These are phyloP conservation scores for Polypedilum vanderplanki DNA, from an alignment of 1,140 invertebrate genomes.

Conservation along the genomic window DNA sequence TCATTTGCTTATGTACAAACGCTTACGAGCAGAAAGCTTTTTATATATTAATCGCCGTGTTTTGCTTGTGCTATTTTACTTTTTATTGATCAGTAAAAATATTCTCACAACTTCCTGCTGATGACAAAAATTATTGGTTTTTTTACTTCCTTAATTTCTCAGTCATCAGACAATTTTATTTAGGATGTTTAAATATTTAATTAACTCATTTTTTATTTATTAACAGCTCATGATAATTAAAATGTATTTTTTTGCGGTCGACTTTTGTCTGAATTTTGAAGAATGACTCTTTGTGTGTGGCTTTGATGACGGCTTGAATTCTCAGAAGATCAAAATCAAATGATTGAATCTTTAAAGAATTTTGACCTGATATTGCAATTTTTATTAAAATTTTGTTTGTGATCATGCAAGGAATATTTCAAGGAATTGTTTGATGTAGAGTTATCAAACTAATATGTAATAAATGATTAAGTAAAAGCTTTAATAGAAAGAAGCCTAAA, in stretches of 20 bases:
- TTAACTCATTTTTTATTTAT: no score
- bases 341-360: no score
- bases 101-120: background rate
- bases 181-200: background rate
- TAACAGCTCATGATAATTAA: background rate
- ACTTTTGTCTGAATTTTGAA: background rate
- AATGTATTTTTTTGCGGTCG: background rate
- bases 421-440: no score
- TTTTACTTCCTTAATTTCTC: background rate
- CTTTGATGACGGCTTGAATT: no score
- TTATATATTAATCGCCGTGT: background rate
- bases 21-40: background rate
- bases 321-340: no score
- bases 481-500: no score
- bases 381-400: no score
- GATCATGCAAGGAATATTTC: no score
- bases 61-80: background rate
- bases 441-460: no score
- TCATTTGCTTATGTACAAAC: background rate
- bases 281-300: no score
- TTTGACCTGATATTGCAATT: no score
- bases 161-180: background rate
- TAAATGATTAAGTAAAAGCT: no score
- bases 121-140: conserved; percentile 19
- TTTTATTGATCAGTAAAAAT: conserved; percentile 1